A percentile compares a stretch with the other conserved stretches of the same genome.
Evolutionary conservation across 2,113 vertebrate species (phyloP).

Genomic region (Eira barbara): DNA sequence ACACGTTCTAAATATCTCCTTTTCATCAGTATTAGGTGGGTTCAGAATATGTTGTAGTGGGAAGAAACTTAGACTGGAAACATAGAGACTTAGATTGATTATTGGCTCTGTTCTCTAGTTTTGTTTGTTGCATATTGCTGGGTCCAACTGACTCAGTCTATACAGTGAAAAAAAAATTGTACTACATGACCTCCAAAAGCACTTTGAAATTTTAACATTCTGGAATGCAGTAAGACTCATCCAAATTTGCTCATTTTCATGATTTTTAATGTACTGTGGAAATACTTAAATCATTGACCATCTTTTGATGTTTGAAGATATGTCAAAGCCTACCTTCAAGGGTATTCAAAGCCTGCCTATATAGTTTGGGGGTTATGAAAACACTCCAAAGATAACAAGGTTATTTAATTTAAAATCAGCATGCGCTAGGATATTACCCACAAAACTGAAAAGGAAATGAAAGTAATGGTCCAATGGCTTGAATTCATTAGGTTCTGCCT

Average conservation of each 20-base stretch:
- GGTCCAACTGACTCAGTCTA: neutral
- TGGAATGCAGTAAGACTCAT: neutral
- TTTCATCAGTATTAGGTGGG: neutral
- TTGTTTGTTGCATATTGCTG: neutral
- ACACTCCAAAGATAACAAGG: neutral
- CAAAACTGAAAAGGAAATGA: conserved; percentile 25
- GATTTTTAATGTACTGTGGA: neutral
- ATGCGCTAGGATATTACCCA: neutral
- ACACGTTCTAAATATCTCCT: neutral
- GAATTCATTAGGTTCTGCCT: conserved; percentile 13
- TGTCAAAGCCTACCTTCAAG: neutral
- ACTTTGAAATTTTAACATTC: neutral
- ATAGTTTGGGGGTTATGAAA: neutral
- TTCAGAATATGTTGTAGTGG: neutral
- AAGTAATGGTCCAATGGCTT: neutral
- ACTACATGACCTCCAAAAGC: neutral
- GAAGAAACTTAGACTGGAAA: neutral
- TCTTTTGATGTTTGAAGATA: neutral
- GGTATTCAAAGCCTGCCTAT: neutral
- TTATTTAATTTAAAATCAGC: conserved; percentile 23
- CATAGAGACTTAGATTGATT: neutral
- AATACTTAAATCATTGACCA: conserved; percentile 1
- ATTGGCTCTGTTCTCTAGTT: neutral
- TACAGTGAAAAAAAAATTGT: neutral
- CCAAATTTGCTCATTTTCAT: neutral